Base-by-base conservation (phyloP, 2,113 vertebrate species). In the Spea bombifrons region DNA sequence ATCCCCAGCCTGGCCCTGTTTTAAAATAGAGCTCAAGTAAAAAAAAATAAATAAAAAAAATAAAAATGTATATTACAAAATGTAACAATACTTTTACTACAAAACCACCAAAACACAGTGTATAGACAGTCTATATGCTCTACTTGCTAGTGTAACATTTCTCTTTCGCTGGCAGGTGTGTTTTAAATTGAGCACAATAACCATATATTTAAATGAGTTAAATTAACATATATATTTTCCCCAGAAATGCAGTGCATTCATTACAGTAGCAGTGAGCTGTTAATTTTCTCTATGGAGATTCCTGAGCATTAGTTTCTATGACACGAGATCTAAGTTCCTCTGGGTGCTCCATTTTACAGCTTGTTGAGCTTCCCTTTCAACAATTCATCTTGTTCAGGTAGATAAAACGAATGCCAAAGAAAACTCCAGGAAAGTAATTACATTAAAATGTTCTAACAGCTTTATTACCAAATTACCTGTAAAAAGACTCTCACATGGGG, bases 321-420 rank as follows among this genome's bases (percentile, higher is more conserved):
- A 79, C 30, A 57, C 30, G 9, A 7, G 8, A 8, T 73, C 66
- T 52, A 30, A 57, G 63, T 73, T 73, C 64, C 70, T 66, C n/a
- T 17, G 70, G 59, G 69, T 16, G 61, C 43, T 53, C 15, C 50
- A 46, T 79, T 79, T 80, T 74, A 74, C 78, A 80, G 64, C 71
- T 74, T 74, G 78, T 80, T 74, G 78, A 74, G 71, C 65, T 67
- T 80, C 74, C 61, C 53, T 59, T 74, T 74, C 8, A 50, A 73
- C 78, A 59, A 80, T 80, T 80, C 64, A 73, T 80, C 78, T 74
- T 74, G 78, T 66, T 74, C 71, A 80, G 78, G 76, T 49, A 73
- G 71, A 80, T 68, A 80, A 74, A 80, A 68, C 57, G 70, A 80
- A 45, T 49, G 45, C 71, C 70, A 80, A 61, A 73, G 6, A 59